phyloP scores from a whole-genome alignment of 1,140 invertebrate genomes.

The Drosophila quadrilineata region DNA sequence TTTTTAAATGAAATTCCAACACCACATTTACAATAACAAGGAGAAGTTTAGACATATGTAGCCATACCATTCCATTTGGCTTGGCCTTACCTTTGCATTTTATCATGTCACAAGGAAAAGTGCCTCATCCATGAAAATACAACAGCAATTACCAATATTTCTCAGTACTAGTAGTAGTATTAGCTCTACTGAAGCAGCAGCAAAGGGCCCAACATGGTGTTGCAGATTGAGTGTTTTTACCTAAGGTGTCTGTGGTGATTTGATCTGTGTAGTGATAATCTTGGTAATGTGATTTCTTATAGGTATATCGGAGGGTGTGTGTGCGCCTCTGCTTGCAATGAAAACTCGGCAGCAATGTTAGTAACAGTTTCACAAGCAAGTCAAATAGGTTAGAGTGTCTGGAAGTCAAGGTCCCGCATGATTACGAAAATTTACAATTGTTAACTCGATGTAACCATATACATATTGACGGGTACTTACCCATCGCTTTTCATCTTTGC shows the following conservation, averaged over 20 bases:
- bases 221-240: conserved; percentile 18
- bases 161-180: conserved; percentile 32
- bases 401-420: conserved; percentile 59
- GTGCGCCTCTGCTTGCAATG: conserved; percentile 29
- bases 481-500: conserved; percentile 60
- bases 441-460: too few species aligned
- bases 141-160: conserved; percentile 64
- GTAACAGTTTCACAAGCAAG: conserved; percentile 77
- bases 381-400: conserved; percentile 70
- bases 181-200: conserved; percentile 51
- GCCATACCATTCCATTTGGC: not conserved
- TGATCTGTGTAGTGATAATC: conserved; percentile 66
- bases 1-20: conserved; percentile 23
- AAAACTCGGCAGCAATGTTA: conserved; percentile 58
- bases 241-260: conserved; percentile 11
- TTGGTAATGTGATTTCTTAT: conserved; percentile 49
- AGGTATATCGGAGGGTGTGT: conserved; percentile 11
- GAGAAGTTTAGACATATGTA: conserved; percentile 4
- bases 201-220: conserved; percentile 51
- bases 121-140: conserved; percentile 26
- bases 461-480: too few species aligned
- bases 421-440: too few species aligned
- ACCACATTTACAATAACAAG: conserved; percentile 3
- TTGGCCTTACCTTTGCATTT: conserved; percentile 61
- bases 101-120: conserved; percentile 46